Base-by-base conservation (phyloP, 2,888 invertebrate species). In the Carabus problematicus region DNA sequence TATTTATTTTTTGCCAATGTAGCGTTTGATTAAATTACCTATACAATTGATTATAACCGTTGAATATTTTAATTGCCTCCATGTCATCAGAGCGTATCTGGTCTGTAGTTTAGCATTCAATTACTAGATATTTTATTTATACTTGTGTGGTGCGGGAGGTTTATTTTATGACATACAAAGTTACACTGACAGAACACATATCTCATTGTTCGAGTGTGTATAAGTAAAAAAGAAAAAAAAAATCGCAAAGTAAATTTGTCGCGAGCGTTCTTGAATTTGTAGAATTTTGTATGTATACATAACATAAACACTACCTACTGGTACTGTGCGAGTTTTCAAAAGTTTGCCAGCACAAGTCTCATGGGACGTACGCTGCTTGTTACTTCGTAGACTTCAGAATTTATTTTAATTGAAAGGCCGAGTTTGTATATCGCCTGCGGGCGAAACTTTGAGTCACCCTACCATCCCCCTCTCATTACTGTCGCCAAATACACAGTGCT, bases 341-440 rank as follows among this genome's bases (percentile, higher is more conserved):
- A 52, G 52, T 52, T 52, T 52, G 14, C 18, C 19, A 18, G 9
- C 52, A 16, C 41, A 12, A 42, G 49, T 66, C 66, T 58, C 66
- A 41, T 47, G 66, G 49, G 59, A 47, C 11, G 11, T 47, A 56
- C 47, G 18, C 47, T 29, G 14, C 43, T 16, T 12, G 64, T 42
- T 54, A 56, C 42, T 58, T 56, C 43, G 58, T 47, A 66, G 58
- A 56, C 42, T 58, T 56, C 43, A 58, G 58, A 66, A 66, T 66
- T 55, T 66, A 66, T 66, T 66, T 66, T 66, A 66, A 66, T 66
- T 66, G 66, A 66, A 66, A 66, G 66, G 58, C 66, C 49, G 58
- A 58, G 58, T 66, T 66, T 66, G 66, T 58, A 49, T 66, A 66
- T 47, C 58, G 66, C 66, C 66, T 59, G 49, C 41, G 66, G 66